Conservation (phyloP, 2,888 invertebrate species). For the Metacarcinus magister region DNA sequence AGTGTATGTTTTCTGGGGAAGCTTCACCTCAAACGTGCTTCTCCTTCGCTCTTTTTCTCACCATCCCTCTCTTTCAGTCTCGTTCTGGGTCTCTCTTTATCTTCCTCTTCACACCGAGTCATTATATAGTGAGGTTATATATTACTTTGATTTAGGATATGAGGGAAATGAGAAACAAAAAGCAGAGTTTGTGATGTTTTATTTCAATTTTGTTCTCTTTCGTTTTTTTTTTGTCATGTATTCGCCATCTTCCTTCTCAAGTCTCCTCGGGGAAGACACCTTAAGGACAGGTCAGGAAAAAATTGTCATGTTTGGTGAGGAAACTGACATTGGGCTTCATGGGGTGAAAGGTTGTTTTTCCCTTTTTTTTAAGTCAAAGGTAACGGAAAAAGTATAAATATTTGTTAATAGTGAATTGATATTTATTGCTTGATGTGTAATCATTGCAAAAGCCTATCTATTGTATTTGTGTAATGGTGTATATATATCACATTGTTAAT, state of each 20-base stretch:
- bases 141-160: background rate
- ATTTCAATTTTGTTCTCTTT: background rate
- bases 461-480: constrained; percentile 31
- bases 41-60: background rate
- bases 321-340: background rate
- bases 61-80: background rate
- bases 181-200: background rate
- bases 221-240: background rate
- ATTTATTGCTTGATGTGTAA: constrained; percentile 37
- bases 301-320: background rate
- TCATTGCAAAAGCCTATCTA: background rate
- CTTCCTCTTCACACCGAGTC: constrained; percentile 34
- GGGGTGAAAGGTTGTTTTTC: background rate
- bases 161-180: background rate
- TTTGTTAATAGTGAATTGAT: background rate
- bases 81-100: background rate
- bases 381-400: background rate
- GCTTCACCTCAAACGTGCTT: constrained; percentile 34
- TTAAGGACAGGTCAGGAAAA: background rate
- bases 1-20: constrained; percentile 38
- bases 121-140: background rate
- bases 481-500: constrained; percentile 49
- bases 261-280: background rate
- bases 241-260: background rate
- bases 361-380: background rate